Percentiles rank a stretch among this genome's conserved stretches.
These are phyloP conservation scores for Prunella fulvescens DNA, from an alignment of 2,113 vertebrate species.

Conservation along the genomic window DNA sequence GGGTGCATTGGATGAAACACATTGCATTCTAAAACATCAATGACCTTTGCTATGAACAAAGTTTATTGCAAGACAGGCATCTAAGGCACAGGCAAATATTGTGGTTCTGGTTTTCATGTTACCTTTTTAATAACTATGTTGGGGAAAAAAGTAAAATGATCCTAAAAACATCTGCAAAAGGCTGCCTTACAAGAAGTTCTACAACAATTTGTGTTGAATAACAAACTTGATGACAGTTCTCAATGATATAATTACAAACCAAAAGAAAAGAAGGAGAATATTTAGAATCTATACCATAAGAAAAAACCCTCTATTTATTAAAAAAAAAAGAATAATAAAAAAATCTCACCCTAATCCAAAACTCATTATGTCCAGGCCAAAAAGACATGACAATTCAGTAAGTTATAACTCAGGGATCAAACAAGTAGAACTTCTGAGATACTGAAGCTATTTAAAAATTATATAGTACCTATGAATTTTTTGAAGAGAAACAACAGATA, in stretches of 20 bases:
- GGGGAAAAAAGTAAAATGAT: neutral
- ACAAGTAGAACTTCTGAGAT: neutral
- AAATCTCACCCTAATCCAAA: neutral
- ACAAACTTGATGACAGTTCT: neutral
- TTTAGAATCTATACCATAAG: neutral
- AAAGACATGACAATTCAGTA: neutral
- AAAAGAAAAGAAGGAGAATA: neutral
- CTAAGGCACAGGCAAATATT: neutral
- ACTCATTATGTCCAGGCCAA: neutral
- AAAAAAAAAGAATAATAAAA: neutral
- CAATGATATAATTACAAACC: neutral
- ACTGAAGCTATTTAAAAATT: neutral
- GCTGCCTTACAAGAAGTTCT: neutral
- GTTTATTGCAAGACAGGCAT: neutral
- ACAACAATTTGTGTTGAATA: neutral
- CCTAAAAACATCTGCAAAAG: neutral
- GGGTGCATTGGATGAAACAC: neutral
- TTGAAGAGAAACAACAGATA: neutral
- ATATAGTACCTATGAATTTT: neutral
- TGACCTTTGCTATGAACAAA: neutral
- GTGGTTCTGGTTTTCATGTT: neutral
- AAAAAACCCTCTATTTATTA: neutral
- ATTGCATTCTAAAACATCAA: neutral
- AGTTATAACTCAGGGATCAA: neutral
- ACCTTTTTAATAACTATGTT: neutral